phyloP scores from a whole-genome alignment of 2,888 invertebrate genomes.

The Oegoconia quadripuncta region DNA sequence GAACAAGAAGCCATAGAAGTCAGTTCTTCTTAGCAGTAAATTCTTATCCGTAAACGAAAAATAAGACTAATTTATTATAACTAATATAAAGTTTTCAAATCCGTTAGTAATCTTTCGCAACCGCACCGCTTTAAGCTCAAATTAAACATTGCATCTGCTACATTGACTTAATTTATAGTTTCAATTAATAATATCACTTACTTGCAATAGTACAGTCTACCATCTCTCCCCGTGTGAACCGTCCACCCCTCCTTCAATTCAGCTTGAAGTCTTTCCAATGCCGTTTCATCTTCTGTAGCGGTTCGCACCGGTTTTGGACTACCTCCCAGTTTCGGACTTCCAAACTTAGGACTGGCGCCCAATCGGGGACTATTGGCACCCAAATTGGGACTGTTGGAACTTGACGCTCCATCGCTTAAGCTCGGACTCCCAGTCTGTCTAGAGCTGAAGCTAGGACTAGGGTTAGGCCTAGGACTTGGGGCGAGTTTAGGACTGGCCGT shows the following conservation, averaged over 20 bases:
- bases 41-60: too few relatives aligned
- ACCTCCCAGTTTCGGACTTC: conserved; percentile 65
- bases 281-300: conserved; percentile 59
- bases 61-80: too few relatives aligned
- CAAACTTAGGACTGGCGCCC: conserved; percentile 60
- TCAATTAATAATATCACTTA: conserved; percentile 70
- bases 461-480: conserved; percentile 54
- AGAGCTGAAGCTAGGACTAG: conserved; percentile 40
- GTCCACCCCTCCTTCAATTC: conserved; percentile 87
- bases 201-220: conserved; percentile 95
- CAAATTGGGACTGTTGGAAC: conserved; percentile 45
- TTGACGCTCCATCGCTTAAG: conserved; percentile 52
- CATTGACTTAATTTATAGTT: background rate
- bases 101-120: too few relatives aligned
- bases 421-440: conserved; percentile 52
- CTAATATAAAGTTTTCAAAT: too few relatives aligned
- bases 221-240: conserved; percentile 87
- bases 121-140: background rate
- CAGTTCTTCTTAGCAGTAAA: too few relatives aligned
- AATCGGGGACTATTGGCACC: conserved; percentile 41
- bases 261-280: conserved; percentile 78
- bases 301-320: conserved; percentile 50
- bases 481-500: conserved; percentile 65
- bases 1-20: too few relatives aligned
- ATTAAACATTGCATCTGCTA: background rate